Evolutionary conservation across 2,113 vertebrate genomes (phyloP).

Genomic region (Odontophorus gujanensis): DNA sequence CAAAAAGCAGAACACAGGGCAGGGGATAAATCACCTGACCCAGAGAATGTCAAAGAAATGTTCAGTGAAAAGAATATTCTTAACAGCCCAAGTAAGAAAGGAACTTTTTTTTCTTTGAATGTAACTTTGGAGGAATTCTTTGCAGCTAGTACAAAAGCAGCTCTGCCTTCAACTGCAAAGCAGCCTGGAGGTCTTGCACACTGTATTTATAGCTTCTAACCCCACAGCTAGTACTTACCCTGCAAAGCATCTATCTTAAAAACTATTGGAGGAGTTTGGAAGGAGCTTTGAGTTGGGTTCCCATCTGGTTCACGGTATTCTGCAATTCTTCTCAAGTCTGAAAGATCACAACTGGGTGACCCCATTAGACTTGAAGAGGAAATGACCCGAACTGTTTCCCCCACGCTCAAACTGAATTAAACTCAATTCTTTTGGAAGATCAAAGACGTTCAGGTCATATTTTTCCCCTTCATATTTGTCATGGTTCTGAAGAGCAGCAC

Average conservation of each 20-base stretch:
- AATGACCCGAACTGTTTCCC: neutral
- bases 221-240: neutral
- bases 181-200: neutral
- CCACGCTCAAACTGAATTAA: neutral
- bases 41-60: neutral
- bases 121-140: slow-evolving; percentile 36
- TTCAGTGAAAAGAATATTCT: neutral
- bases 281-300: slow-evolving; percentile 5
- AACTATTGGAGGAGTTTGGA: neutral
- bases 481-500: neutral
- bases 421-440: neutral
- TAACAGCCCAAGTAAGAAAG: neutral
- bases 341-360: neutral
- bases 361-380: neutral
- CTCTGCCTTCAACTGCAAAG: slow-evolving; percentile 1
- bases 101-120: slow-evolving; percentile 5
- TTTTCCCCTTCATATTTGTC: neutral
- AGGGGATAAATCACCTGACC: neutral
- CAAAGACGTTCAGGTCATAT: neutral
- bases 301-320: neutral
- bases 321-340: neutral
- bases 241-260: neutral
- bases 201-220: slow-evolving; percentile 32
- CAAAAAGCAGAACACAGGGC: neutral
- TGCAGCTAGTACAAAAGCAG: slow-evolving; percentile 18